Evolutionary conservation across 2,113 vertebrate genomes (phyloP).

Genomic region (Clarias gariepinus): DNA sequence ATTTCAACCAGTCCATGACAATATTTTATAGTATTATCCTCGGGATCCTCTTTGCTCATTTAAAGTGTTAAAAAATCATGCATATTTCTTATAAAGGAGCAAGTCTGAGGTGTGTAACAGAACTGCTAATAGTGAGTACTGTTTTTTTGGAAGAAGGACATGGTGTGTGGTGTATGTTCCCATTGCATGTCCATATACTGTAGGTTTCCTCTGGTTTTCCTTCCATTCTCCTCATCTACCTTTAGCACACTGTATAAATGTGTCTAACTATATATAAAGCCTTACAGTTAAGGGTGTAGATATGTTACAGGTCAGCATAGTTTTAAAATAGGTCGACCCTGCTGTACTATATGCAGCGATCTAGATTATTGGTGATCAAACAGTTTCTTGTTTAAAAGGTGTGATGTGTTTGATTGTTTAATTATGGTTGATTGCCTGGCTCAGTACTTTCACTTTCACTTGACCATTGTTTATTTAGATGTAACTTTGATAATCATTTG

Average conservation of each 20-base stretch:
- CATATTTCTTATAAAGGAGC: background rate
- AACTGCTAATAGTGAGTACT: background rate
- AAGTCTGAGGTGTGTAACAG: background rate
- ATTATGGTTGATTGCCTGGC: background rate
- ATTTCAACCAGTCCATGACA: background rate
- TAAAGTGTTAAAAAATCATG: background rate
- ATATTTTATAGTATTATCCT: background rate
- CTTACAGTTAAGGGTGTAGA: background rate
- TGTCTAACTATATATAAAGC: background rate
- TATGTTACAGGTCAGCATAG: background rate
- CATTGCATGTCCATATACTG: background rate
- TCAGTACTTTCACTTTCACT: background rate
- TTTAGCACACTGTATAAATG: background rate
- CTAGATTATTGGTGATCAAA: background rate
- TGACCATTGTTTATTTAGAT: background rate
- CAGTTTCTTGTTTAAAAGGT: background rate
- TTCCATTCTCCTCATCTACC: too few relatives aligned
- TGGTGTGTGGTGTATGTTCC: background rate
- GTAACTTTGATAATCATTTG: background rate
- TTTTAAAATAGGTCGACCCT: background rate
- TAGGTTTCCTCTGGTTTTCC: background rate
- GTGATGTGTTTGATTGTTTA: background rate
- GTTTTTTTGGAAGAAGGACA: background rate
- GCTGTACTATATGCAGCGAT: background rate
- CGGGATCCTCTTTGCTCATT: background rate